Evolutionary conservation across 1,140 invertebrate species (phyloP), one percentile per base, ranked within the genome.

Genomic region (Scylla paramamosain): DNA sequence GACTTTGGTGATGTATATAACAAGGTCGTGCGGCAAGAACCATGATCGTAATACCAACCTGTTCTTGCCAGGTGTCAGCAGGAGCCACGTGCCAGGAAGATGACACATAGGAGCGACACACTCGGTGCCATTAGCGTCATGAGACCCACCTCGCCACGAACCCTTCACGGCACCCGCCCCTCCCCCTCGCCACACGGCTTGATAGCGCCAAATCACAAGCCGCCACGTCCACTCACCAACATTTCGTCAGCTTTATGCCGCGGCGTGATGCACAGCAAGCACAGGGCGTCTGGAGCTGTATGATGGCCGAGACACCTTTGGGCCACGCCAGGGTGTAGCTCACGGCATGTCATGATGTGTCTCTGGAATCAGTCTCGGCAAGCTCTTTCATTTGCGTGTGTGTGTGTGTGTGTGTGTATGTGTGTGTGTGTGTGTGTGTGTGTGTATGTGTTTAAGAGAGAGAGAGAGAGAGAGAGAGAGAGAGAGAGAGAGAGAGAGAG

Each of bases 41-140:
- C 12, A 20, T n/a, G 16, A 20, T 3, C 10, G n/a, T 77, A n/a
- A 77, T 77, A n/a, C 67, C 67, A n/a, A 25, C 25, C 67, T 77
- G 67, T n/a, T n/a, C 67, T 77, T n/a, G 67, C 67, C n/a, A 77
- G 67, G 25, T 77, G 67, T 77, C 67, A n/a, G 67, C 67, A 77
- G 67, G 67, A 7, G 67, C 67, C 67, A 77, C n/a, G 25, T n/a
- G 67, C 67, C 67, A n/a, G 25, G 67, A 77, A 25, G 67, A 77
- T 77, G 67, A 77, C 67, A 77, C 67, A 77, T 7, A 16, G n/a
- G 67, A 77, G 67, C 20, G 25, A 77, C 67, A 77, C 67, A 77
- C 20, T n/a, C 20, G 20, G 25, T 25, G n/a, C 67, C 20, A 77
- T 77, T 77, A 77, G n/a, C 67, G 67, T n/a, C 67, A 77, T 77